Evolutionary conservation across 2,888 invertebrate species (phyloP).

Genomic region (Hoplodrina blanda): DNA sequence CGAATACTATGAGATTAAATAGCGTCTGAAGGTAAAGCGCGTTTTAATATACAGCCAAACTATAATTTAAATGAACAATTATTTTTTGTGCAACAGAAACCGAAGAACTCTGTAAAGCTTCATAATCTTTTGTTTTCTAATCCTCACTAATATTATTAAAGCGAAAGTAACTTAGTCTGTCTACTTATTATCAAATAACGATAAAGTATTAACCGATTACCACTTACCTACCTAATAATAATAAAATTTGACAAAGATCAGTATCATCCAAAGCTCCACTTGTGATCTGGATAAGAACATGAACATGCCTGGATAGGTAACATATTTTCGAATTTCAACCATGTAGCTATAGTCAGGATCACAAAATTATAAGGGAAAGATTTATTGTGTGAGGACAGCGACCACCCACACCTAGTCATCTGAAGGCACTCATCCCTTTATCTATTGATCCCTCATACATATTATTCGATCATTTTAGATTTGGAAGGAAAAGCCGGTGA

Average conservation of each 20-base stretch:
- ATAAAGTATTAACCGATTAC: too few species aligned
- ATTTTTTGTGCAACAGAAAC: too few species aligned
- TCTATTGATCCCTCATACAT: constrained; percentile 82
- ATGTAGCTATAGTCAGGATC: too few species aligned
- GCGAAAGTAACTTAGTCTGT: too few species aligned
- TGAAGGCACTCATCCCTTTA: constrained; percentile 71
- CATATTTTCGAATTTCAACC: too few species aligned
- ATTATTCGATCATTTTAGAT: constrained; percentile 83
- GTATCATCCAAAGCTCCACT: too few species aligned
- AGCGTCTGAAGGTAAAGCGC: not conserved
- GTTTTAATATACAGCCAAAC: not conserved
- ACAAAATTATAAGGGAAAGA: constrained; percentile 35
- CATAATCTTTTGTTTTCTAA: not conserved
- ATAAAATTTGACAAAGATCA: too few species aligned
- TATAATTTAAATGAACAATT: not conserved
- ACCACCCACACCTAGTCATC: constrained; percentile 38
- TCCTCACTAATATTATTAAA: not conserved
- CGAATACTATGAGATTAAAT: not conserved
- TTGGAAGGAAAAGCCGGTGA: constrained; percentile 82
- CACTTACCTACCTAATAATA: too few species aligned
- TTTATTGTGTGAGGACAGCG: constrained; percentile 37
- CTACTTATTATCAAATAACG: too few species aligned
- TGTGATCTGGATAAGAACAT: too few species aligned
- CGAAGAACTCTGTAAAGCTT: too few species aligned
- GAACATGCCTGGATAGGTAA: too few species aligned